Evolutionary conservation across 2,797 vertebrate species (phyloP).

Genomic region (Microctenopoma steveboyesi): DNA sequence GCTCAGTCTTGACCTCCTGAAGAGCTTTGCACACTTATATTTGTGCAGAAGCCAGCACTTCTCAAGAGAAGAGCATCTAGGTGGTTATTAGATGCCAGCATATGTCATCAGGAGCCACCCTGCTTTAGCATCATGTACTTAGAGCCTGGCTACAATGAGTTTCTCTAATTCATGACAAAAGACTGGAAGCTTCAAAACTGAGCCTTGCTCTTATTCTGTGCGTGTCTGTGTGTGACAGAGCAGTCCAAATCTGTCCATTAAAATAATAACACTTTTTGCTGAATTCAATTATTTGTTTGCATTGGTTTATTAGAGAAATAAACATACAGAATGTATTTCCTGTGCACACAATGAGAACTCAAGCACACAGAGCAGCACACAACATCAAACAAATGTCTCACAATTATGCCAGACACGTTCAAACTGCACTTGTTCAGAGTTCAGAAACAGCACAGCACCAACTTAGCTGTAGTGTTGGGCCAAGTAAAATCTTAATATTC

Average conservation of each 20-base stretch:
- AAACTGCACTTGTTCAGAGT: not conserved
- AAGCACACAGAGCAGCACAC: not conserved
- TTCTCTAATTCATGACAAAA: not conserved
- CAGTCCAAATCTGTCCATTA: not conserved
- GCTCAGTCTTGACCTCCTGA: not conserved
- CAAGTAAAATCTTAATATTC: slow-evolving; percentile 20
- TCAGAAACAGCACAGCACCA: not conserved
- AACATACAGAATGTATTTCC: not conserved
- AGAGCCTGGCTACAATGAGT: not conserved
- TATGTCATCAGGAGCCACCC: slow-evolving; percentile 24
- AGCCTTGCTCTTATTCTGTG: not conserved
- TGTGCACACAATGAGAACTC: slow-evolving; percentile 11
- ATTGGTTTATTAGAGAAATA: not conserved
- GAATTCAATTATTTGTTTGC: not conserved
- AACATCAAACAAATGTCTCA: not conserved
- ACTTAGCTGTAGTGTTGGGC: slow-evolving; percentile 1
- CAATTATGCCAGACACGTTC: not conserved
- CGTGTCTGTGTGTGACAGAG: not conserved
- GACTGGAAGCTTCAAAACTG: not conserved
- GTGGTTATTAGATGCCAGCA: slow-evolving; percentile 32
- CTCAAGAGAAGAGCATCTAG: not conserved
- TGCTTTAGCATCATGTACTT: slow-evolving; percentile 11
- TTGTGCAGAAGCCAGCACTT: slow-evolving; percentile 5
- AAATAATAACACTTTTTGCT: not conserved
- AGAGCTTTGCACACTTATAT: not conserved